Base-by-base conservation (phyloP, 92 coral and sea anemone genomes). In the Anthopleura xanthogrammica region DNA sequence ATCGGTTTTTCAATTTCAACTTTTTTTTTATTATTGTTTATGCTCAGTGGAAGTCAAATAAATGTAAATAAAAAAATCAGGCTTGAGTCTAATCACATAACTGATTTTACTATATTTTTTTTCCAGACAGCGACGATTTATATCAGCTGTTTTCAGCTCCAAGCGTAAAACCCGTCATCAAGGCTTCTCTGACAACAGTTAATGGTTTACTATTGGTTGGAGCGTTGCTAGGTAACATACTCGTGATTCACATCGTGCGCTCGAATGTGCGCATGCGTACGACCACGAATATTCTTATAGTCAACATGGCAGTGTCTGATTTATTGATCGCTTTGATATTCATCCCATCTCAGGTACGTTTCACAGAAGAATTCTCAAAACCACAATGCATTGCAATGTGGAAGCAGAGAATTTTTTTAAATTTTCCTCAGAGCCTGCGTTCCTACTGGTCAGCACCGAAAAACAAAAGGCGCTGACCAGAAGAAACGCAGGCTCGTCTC, bases 291-390 rank as follows among this genome's bases (percentile, higher is more conserved):
- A 48, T 83, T 54, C 73, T 95, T 12, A 92, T 95, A 43, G 74
- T 90, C 71, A 93, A 90, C 75, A 83, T 95, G 41, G 98, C 98
- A 13, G 76, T 91, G 7, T 95, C 95, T 22, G 98, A 95, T 86
- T 86, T 93, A 20, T 23, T 95, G 79, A 87, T 92, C 14, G 97
- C 98, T n/a, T 77, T 95, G 58, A 39, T 95, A 1, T 91, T 93
- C 79, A 93, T 95, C n/a, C 97, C 98, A 70, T 81, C 84, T 2
- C 84, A 81, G 78, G 84, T 81, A 48, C 3, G 82, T 68, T 7
- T 24, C 43, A 68, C 74, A 5, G 16, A 19, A 19, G 29, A 62
- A 12, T 2, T 68, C 41, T 3, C 0, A 29, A 29, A 29, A 29
- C 36, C 36, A 29, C 36, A 29, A 29, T 29, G 36, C 36, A 29